Evolutionary conservation across 2,113 vertebrate species (phyloP).

Genomic region (Toxotes jaculatrix): DNA sequence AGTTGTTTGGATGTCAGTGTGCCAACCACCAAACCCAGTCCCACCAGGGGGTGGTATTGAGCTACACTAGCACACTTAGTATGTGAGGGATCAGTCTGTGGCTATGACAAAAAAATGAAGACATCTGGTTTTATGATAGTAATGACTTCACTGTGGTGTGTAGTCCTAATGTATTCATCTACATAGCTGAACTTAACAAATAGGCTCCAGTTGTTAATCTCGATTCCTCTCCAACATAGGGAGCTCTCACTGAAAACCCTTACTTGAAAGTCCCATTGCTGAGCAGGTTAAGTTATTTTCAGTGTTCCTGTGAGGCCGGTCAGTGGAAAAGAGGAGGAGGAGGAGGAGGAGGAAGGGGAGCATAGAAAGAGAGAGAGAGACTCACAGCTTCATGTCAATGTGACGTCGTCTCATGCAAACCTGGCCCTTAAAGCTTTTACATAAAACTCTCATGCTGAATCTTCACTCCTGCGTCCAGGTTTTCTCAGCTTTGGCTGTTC

Average conservation of each 20-base stretch:
- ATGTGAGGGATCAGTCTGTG: constrained; percentile 75
- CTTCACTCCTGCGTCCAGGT: constrained; percentile 25
- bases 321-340: constrained; percentile 69
- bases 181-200: constrained; percentile 57
- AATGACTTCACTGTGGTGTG: constrained; percentile 72
- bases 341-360: constrained; percentile 45
- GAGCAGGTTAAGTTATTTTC: constrained; percentile 85
- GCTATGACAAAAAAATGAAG: constrained; percentile 76
- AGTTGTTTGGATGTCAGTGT: constrained; percentile 76
- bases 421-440: constrained; percentile 38
- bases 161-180: constrained; percentile 63
- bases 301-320: constrained; percentile 82
- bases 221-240: constrained; percentile 50
- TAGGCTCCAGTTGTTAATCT: constrained; percentile 43
- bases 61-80: constrained; percentile 72
- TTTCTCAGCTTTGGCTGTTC: constrained; percentile 15
- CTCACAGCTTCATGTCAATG: constrained; percentile 67
- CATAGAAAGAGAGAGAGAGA: constrained; percentile 49
- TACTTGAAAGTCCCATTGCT: constrained; percentile 80
- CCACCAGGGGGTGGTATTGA: constrained; percentile 88
- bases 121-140: constrained; percentile 80
- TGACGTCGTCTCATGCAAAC: constrained; percentile 56
- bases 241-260: constrained; percentile 73
- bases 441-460: constrained; percentile 31
- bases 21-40: constrained; percentile 63